Conservation (phyloP, 2,113 vertebrate genomes). For the Oenanthe melanoleuca region DNA sequence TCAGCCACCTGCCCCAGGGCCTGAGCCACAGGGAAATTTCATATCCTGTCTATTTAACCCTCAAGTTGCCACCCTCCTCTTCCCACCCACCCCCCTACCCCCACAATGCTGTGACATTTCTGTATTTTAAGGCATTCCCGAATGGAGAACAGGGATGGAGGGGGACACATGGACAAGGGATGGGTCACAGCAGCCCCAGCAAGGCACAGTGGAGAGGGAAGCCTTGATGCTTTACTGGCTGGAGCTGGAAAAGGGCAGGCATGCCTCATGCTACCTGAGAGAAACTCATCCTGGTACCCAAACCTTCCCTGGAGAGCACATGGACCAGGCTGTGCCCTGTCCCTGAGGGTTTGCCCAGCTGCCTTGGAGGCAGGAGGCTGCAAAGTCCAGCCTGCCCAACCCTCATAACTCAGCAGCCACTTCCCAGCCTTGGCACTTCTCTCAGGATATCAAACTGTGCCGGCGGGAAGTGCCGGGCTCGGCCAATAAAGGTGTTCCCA, state of each 20-base stretch:
- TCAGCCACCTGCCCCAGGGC: neutral
- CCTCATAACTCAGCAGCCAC: neutral
- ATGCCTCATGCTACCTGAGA: neutral
- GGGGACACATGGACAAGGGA: neutral
- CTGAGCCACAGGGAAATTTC: neutral
- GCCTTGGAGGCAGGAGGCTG: neutral
- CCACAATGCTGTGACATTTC: neutral
- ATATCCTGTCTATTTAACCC: neutral
- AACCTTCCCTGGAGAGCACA: accelerated
- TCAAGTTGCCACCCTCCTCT: neutral
- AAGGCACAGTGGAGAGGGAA: neutral
- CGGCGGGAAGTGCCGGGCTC: neutral
- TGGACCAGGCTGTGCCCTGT: neutral
- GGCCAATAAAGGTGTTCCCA: slow-evolving; percentile 29
- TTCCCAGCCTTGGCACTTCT: neutral
- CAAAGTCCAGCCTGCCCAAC: neutral
- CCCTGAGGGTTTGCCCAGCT: neutral
- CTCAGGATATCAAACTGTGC: neutral
- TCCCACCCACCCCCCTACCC: accelerated
- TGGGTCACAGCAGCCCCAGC: neutral
- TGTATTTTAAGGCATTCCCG: neutral
- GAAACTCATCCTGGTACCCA: neutral
- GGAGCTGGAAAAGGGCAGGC: neutral
- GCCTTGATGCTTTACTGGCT: neutral
- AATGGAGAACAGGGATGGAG: neutral